Percentiles rank a stretch among this genome's conserved stretches.
phyloP scores from a whole-genome alignment of 2,113 vertebrate species.

The Bufo bufo region DNA sequence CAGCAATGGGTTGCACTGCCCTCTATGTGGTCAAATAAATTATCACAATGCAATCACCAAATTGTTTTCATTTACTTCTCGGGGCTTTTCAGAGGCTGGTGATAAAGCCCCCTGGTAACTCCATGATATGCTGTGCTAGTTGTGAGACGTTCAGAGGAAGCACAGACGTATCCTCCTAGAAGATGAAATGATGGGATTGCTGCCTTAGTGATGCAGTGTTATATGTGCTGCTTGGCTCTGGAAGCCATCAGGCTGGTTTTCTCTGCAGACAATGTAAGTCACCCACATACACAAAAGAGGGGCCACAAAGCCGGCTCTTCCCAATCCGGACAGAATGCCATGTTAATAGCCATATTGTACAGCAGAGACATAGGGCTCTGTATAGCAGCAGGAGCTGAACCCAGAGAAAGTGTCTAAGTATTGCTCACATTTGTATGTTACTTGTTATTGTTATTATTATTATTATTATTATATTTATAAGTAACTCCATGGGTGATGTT shows the following conservation, averaged over 20 bases:
- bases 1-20: conserved; percentile 44
- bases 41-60: conserved; percentile 30
- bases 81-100: conserved; percentile 8
- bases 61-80: conserved; percentile 46
- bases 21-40: conserved; percentile 35
- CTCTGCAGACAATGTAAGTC: not conserved
- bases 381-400: no score
- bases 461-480: no score
- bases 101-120: conserved; percentile 34
- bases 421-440: no score
- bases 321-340: no score
- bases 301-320: no score
- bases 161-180: not conserved
- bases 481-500: no score
- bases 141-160: conserved; percentile 29
- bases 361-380: no score
- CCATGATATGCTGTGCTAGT: conserved; percentile 2
- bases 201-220: not conserved
- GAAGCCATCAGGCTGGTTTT: conserved; percentile 3
- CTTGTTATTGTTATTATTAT: no score
- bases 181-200: conserved; percentile 24
- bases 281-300: not conserved
- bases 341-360: no score
- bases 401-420: no score
- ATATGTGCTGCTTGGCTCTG: not conserved